phyloP scores from a whole-genome alignment of 2,888 invertebrate genomes.

The Laspeyria flexula region DNA sequence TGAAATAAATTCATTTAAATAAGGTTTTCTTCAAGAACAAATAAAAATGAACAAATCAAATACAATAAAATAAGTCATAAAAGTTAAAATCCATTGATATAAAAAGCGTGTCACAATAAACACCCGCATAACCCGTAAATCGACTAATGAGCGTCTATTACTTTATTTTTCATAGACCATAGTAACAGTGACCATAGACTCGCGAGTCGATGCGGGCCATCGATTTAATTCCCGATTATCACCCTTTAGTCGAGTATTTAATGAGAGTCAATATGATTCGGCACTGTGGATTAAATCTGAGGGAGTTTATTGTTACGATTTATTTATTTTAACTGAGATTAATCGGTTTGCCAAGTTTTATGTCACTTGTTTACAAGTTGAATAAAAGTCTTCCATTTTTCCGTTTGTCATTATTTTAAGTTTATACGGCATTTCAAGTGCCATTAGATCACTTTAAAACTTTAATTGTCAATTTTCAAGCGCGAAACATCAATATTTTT shows the following conservation, averaged over 20 bases:
- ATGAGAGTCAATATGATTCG: conserved; percentile 66
- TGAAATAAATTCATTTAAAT: too few relatives aligned
- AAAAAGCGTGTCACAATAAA: conserved; percentile 60
- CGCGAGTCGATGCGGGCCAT: conserved; percentile 73
- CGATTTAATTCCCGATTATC: conserved; percentile 76
- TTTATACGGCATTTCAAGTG: too few relatives aligned
- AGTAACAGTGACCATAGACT: conserved; percentile 54
- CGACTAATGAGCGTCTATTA: conserved; percentile 80
- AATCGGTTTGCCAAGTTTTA: background rate
- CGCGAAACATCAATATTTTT: too few relatives aligned
- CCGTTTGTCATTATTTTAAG: too few relatives aligned
- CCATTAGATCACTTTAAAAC: too few relatives aligned
- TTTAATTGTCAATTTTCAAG: too few relatives aligned
- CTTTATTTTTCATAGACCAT: conserved; percentile 79
- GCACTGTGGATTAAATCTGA: conserved; percentile 50
- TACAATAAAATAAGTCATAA: conserved; percentile 34
- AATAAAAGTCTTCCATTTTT: too few relatives aligned
- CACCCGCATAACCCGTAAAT: conserved; percentile 71
- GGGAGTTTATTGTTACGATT: conserved; percentile 29
- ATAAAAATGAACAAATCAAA: conserved; percentile 33
- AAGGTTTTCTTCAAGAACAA: background rate
- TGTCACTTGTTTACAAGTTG: background rate
- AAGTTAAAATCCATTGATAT: conserved; percentile 55
- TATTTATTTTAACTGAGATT: conserved; percentile 21
- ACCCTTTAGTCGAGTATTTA: conserved; percentile 75